Evolutionary conservation across 1,140 invertebrate genomes (phyloP).

Genomic region (Planococcus citri): DNA sequence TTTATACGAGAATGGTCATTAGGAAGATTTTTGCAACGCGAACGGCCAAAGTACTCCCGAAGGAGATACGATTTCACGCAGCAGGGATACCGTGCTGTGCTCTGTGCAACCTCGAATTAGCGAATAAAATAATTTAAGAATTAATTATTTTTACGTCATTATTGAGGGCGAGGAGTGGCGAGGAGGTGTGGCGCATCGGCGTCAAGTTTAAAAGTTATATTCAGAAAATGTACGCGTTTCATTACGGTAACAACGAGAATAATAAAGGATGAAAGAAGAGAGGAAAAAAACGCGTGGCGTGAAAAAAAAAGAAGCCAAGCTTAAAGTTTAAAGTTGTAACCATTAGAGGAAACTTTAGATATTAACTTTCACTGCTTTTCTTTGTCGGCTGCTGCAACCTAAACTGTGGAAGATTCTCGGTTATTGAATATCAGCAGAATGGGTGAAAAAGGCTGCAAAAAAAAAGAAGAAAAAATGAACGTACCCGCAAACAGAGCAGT

Average conservation of each 20-base stretch:
- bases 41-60: too few species aligned
- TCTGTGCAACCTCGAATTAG: neutral
- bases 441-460: neutral
- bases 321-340: conserved; percentile 9
- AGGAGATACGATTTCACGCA: neutral
- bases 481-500: neutral
- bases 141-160: neutral
- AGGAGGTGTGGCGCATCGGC: neutral
- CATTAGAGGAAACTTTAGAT: conserved; percentile 13
- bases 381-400: neutral
- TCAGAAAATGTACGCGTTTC: neutral
- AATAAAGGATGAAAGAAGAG: neutral
- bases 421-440: neutral
- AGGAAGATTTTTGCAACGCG: too few species aligned
- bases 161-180: neutral
- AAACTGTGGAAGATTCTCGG: neutral
- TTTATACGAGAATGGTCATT: too few species aligned
- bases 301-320: neutral
- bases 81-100: neutral
- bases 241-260: neutral
- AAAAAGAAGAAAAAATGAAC: too few species aligned
- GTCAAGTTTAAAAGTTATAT: neutral
- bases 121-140: neutral
- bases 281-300: neutral
- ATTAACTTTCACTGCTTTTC: conserved; percentile 9